Percentiles rank a stretch among this genome's conserved stretches.
phyloP scores from a whole-genome alignment of 2,113 vertebrate species.

The Antechinus stuartii region DNA sequence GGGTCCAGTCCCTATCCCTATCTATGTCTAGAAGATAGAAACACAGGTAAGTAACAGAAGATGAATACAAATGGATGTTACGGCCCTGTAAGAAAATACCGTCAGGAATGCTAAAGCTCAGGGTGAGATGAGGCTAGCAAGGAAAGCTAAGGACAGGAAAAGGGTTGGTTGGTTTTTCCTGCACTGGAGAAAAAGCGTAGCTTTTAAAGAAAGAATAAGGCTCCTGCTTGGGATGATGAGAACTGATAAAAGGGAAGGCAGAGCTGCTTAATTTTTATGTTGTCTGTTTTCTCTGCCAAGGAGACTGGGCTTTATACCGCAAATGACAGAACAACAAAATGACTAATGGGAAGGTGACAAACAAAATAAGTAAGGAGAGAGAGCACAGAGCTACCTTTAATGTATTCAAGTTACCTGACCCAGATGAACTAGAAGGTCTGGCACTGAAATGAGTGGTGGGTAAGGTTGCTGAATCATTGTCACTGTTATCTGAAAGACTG shows the following conservation, averaged over 20 bases:
- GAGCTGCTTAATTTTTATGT: not conserved
- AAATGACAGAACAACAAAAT: not conserved
- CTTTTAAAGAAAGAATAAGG: not conserved
- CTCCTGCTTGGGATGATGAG: not conserved
- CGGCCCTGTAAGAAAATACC: not conserved
- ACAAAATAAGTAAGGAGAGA: not conserved
- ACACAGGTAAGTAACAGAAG: not conserved
- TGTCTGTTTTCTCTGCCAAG: constrained; percentile 2
- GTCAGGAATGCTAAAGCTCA: not conserved
- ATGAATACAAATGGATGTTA: not conserved
- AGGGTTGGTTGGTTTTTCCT: not conserved
- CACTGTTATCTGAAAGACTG: not conserved
- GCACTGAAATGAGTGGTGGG: not conserved
- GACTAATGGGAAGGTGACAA: not conserved
- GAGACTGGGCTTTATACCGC: not conserved
- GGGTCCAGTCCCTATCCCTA: not conserved
- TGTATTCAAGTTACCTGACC: not conserved
- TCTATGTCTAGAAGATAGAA: not conserved
- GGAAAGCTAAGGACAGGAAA: not conserved
- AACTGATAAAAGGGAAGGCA: not conserved
- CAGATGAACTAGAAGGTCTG: not conserved
- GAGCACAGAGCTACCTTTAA: not conserved
- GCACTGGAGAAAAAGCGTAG: not conserved
- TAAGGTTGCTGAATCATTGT: not conserved
- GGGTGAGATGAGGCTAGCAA: not conserved